Percentiles rank a stretch among this genome's conserved stretches.
phyloP scores from a whole-genome alignment of 1,140 invertebrate genomes.

The Drosophila athabasca region DNA sequence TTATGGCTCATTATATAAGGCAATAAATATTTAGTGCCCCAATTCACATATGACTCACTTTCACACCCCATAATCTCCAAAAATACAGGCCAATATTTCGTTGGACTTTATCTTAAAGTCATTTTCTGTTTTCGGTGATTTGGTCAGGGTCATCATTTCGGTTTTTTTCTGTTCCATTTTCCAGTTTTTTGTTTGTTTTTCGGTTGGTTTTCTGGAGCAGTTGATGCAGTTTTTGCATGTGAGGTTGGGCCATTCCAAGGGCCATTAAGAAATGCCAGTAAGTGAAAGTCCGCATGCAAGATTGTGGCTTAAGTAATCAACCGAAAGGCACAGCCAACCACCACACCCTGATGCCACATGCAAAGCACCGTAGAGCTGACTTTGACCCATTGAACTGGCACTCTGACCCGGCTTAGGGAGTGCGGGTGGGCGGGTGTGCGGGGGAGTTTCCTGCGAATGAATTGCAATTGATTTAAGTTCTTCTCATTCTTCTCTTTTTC shows the following conservation, averaged over 20 bases:
- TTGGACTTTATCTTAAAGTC: constrained; percentile 49
- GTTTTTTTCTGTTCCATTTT: constrained; percentile 11
- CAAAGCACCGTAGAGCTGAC: constrained; percentile 57
- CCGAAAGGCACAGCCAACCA: constrained; percentile 13
- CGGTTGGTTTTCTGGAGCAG: constrained; percentile 22
- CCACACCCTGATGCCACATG: constrained; percentile 42
- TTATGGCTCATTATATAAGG: constrained; percentile 73
- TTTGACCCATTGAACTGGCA: constrained; percentile 70
- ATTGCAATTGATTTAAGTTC: constrained; percentile 68
- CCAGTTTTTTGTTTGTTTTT: not conserved
- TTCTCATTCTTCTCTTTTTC: constrained; percentile 56
- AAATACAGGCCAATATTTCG: constrained; percentile 7
- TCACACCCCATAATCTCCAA: not conserved
- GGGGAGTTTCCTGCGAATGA: constrained; percentile 52
- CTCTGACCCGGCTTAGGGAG: constrained; percentile 23
- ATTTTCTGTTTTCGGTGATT: constrained; percentile 46
- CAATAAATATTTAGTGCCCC: constrained; percentile 44
- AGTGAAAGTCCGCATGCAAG: constrained; percentile 79
- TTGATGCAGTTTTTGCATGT: constrained; percentile 80
- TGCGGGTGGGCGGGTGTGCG: not conserved
- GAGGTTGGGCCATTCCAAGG: constrained; percentile 30
- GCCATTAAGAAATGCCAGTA: constrained; percentile 68
- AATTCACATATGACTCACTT: constrained; percentile 50
- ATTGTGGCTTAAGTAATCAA: constrained; percentile 71
- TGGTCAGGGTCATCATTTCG: constrained; percentile 52